Conservation (phyloP, 2,113 vertebrate genomes). For the Clupea harengus region DNA sequence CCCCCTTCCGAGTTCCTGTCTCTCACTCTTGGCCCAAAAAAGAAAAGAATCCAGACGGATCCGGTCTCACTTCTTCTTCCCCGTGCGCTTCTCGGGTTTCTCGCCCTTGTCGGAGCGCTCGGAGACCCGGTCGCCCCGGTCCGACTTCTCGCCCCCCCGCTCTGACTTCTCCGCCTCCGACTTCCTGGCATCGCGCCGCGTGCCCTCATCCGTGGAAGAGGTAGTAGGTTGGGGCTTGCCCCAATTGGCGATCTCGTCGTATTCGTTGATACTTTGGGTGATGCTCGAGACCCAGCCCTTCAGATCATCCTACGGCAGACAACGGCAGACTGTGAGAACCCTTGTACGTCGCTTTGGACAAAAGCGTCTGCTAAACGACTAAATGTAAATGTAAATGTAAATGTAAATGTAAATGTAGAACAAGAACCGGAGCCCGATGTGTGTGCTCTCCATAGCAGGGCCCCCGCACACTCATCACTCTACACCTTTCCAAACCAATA, state of each 20-base stretch:
- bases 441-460: background rate
- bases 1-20: background rate
- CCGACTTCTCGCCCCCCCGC: slow-evolving; percentile 66
- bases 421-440: background rate
- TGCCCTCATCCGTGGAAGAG: slow-evolving; percentile 91
- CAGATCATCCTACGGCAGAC: slow-evolving; percentile 81
- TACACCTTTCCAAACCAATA: background rate
- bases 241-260: slow-evolving; percentile 84
- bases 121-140: slow-evolving; percentile 64
- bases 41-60: background rate
- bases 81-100: slow-evolving; percentile 77
- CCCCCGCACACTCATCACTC: background rate
- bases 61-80: slow-evolving; percentile 77
- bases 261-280: slow-evolving; percentile 75
- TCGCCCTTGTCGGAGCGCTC: slow-evolving; percentile 69
- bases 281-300: slow-evolving; percentile 81
- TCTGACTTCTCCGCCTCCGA: slow-evolving; percentile 69
- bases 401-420: too few species aligned
- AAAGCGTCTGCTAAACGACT: too few species aligned
- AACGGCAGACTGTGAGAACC: slow-evolving; percentile 7
- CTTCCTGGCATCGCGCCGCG: slow-evolving; percentile 80
- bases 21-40: background rate
- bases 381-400: too few species aligned
- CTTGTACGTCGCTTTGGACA: too few species aligned
- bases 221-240: slow-evolving; percentile 85